Evolutionary conservation across 2,888 invertebrate species (phyloP).

Genomic region (Thymelicus sylvestris): DNA sequence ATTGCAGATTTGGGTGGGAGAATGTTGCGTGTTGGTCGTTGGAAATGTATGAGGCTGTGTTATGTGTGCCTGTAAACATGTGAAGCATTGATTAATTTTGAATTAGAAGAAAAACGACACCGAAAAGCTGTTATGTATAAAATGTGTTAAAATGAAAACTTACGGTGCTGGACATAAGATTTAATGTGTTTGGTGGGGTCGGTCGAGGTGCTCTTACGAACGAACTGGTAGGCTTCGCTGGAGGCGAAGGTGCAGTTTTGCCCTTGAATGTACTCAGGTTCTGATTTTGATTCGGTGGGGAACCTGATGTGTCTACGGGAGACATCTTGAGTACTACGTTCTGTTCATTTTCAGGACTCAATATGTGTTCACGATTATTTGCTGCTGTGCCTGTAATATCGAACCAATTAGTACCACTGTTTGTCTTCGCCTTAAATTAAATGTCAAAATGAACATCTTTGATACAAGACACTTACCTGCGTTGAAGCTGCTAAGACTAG

Average conservation of each 20-base stretch:
- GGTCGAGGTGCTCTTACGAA: conserved; percentile 88
- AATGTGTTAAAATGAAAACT: conserved; percentile 50
- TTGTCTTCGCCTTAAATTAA: neutral
- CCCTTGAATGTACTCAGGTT: conserved; percentile 89
- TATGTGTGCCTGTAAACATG: conserved; percentile 84
- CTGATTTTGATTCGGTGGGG: conserved; percentile 77
- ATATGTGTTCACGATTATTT: conserved; percentile 69
- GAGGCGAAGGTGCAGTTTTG: conserved; percentile 82
- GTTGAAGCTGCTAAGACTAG: conserved; percentile 90
- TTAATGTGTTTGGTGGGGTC: conserved; percentile 93
- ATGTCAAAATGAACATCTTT: neutral
- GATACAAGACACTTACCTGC: conserved; percentile 68
- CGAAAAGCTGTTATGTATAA: conserved; percentile 48
- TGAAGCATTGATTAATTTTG: conserved; percentile 62
- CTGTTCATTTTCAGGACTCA: conserved; percentile 80
- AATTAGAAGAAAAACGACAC: conserved; percentile 55
- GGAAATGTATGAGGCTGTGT: conserved; percentile 82
- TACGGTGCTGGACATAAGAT: conserved; percentile 87
- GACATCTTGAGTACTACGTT: conserved; percentile 91
- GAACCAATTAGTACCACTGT: neutral
- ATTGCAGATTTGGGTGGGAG: conserved; percentile 64
- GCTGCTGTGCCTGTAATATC: conserved; percentile 67
- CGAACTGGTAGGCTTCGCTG: conserved; percentile 73
- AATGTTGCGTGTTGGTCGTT: conserved; percentile 68
- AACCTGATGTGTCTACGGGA: conserved; percentile 84